phyloP scores from a whole-genome alignment of 2,113 vertebrate genomes.

The Poeciliopsis turrubarensis region DNA sequence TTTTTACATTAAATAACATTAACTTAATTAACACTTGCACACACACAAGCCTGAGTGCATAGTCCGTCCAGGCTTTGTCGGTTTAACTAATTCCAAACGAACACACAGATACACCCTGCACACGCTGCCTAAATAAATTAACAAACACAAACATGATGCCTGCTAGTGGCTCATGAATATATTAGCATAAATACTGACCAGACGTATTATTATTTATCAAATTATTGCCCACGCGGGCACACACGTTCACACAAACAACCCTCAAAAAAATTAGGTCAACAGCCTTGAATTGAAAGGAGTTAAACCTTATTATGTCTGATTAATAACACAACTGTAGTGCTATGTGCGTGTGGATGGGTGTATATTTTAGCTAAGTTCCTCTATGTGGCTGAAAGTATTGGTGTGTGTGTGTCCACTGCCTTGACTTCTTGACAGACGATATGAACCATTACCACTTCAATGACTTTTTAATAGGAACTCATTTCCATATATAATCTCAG shows the following conservation, averaged over 20 bases:
- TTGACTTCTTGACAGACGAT: conserved; percentile 67
- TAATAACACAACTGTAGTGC: conserved; percentile 50
- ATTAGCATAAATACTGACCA: conserved; percentile 77
- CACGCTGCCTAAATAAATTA: conserved; percentile 54
- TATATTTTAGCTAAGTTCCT: neutral
- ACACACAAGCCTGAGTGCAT: conserved; percentile 12
- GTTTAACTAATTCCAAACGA: conserved; percentile 33
- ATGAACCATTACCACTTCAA: conserved; percentile 73
- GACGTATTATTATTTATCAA: conserved; percentile 74
- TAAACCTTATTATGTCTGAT: conserved; percentile 69
- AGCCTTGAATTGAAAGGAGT: conserved; percentile 59
- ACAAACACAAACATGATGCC: conserved; percentile 70
- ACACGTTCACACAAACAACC: conserved; percentile 7
- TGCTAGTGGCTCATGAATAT: conserved; percentile 74
- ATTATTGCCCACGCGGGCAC: conserved; percentile 47
- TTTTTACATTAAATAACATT: conserved; percentile 21
- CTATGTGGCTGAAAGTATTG: conserved; percentile 5
- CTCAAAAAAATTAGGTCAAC: conserved; percentile 71
- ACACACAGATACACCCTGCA: conserved; percentile 12
- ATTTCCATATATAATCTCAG: conserved; percentile 69
- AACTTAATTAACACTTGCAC: conserved; percentile 45
- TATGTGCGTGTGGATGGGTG: conserved; percentile 11
- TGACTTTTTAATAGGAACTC: conserved; percentile 67
- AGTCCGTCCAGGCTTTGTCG: conserved; percentile 25
- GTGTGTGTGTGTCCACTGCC: conserved; percentile 19